Base-by-base conservation (phyloP, 2,797 vertebrate species). In the Poeciliopsis gracilis region DNA sequence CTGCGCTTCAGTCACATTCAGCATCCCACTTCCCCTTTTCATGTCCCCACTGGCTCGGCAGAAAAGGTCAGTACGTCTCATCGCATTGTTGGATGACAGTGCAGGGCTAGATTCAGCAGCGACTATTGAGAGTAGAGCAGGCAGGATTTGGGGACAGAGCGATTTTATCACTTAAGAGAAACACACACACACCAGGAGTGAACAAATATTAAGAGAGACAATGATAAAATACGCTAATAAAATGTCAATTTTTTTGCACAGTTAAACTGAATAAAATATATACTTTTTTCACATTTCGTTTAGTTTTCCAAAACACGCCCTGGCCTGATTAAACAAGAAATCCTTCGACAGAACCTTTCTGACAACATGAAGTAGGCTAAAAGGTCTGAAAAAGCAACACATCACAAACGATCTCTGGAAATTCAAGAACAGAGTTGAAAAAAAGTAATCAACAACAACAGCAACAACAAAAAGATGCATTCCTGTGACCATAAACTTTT, bases 1-100 rank as follows among this genome's bases (percentile, higher is more conserved):
- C 88, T 87, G 84, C 82, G 83, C 84, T 92, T 91, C 91, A 91
- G 76, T 91, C 86, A 81, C 89, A 89, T 88, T 93, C 85, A 86
- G 90, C 87, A 84, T 86, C 82, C 84, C 77, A 69, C 86, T 85
- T 86, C 82, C 86, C 72, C 45, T 79, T 80, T 76, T 86, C 84
- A 77, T 63, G 77, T 88, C 86, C 86, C 79, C 80, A 74, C 77
- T 46, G 57, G 79, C 78, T 76, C 53, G 16, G 72, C 81, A 85
- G 77, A 71, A 84, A 89, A 89, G 89, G 87, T 92, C 89, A 92
- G 80, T 81, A 81, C 49, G 2, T 61, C 77, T 45, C 41, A 36
- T 83, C 80, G 61, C 82, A 83, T 73, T 57, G 82, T 78, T 78
- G 82, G 80, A 83, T 82, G 80, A 82, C 72, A 51, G 73, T 3